Conservation (phyloP, 2,797 vertebrate genomes). For the Prionace glauca region DNA sequence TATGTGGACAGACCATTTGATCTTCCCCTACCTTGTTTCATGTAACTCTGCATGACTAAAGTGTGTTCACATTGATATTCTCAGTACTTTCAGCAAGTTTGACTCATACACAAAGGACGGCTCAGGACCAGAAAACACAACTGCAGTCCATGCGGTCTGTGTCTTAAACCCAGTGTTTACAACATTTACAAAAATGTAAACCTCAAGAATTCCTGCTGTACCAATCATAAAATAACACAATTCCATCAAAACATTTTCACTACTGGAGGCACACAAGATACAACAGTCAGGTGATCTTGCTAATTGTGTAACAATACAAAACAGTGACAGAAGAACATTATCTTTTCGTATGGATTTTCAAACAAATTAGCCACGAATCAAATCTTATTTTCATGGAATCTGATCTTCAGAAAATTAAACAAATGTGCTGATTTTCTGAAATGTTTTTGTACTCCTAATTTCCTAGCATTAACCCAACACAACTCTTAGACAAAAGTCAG, state of each 20-base stretch:
- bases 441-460: neutral
- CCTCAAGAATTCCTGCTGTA: neutral
- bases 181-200: neutral
- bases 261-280: neutral
- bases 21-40: neutral
- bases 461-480: neutral
- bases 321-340: neutral
- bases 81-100: neutral
- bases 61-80: neutral
- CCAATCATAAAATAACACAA: neutral
- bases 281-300: neutral
- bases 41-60: neutral
- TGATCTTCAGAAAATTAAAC: neutral
- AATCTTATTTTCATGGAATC: neutral
- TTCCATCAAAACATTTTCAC: neutral
- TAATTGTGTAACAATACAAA: neutral
- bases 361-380: neutral
- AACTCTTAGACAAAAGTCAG: neutral
- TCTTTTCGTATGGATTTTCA: neutral
- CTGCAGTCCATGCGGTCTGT: neutral
- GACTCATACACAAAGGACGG: neutral
- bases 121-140: neutral
- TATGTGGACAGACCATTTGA: neutral
- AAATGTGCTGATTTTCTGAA: neutral
- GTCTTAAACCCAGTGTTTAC: neutral